phyloP scores from a whole-genome alignment of 2,888 invertebrate species.

The Beris chalybata region DNA sequence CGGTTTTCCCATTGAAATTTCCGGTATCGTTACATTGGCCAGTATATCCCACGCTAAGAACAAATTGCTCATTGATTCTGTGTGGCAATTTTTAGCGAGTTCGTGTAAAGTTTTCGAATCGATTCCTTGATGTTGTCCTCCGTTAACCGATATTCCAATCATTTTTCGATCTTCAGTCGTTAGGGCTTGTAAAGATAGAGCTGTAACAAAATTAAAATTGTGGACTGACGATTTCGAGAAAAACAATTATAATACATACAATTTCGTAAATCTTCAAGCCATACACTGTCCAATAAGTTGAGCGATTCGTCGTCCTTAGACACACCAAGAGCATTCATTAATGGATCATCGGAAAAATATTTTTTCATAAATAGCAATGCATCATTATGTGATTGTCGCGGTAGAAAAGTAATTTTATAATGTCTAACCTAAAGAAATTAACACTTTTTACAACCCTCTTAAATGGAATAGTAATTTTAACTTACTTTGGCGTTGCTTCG shows the following conservation, averaged over 20 bases:
- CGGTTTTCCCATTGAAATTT: not conserved
- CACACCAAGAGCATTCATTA: constrained; percentile 5
- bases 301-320: not conserved
- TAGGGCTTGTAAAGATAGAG: constrained; percentile 10
- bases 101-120: not conserved
- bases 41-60: not conserved
- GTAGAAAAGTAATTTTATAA: constrained; percentile 5
- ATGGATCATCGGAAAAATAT: constrained; percentile 11
- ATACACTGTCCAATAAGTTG: not conserved
- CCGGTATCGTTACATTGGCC: not conserved
- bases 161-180: not conserved
- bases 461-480: not conserved
- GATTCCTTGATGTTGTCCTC: not conserved
- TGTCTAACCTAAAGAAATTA: not conserved
- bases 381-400: not conserved
- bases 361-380: not conserved
- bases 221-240: not conserved
- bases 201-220: not conserved
- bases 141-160: constrained; percentile 1
- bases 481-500: constrained; percentile 1
- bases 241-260: not conserved
- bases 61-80: not conserved
- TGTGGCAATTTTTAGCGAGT: not conserved
- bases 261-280: constrained; percentile 5
- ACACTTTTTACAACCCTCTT: not conserved